Base-by-base conservation (phyloP, 2,888 invertebrate species). In the Drosophila falleni region DNA sequence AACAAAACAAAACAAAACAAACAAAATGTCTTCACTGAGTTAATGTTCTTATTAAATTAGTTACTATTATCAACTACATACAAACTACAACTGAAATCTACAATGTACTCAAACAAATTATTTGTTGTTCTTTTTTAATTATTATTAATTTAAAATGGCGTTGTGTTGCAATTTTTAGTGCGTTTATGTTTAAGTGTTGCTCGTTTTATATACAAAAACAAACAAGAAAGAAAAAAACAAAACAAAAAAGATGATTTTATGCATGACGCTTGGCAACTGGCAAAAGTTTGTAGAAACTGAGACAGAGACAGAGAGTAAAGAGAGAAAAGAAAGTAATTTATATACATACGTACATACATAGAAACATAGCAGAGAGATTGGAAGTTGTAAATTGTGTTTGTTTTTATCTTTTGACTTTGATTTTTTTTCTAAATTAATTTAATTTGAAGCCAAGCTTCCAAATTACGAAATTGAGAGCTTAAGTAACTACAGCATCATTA, bases 391-490 rank as follows among this genome's bases (percentile, higher is more conserved):
- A 46, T 68, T 76, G 60, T 72, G 60, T 75, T 75, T 68, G 60
- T 53, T 68, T 37, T 37, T 42, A 44, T 33, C 33, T 58, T 62
- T 58, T 63, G 51, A 26, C 47, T 49, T 53, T 58, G 66, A 16
- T 72, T 68, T 69, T 72, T 68, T 69, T 69, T 78, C 74, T 77
- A 87, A 89, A 87, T 87, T 78, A 75, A 83, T 74, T 80, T 83
- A 51, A 31, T 74, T 69, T 73, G 77, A 87, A 87, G 74, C 81
- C 68, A 82, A 83, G 81, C 87, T 87, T 86, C 79, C 39, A 75
- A 72, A 86, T 75, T 69, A 79, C 73, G 87, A 76, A 90, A 89
- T 71, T 66, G 65, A 75, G 87, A 87, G 87, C 84, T 87, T 84
- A 81, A 82, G 50, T 81, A 80, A 80, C 63, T 69, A 74, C 46